phyloP scores from a whole-genome alignment of 2,888 invertebrate species.

The Conops quadrifasciatus region DNA sequence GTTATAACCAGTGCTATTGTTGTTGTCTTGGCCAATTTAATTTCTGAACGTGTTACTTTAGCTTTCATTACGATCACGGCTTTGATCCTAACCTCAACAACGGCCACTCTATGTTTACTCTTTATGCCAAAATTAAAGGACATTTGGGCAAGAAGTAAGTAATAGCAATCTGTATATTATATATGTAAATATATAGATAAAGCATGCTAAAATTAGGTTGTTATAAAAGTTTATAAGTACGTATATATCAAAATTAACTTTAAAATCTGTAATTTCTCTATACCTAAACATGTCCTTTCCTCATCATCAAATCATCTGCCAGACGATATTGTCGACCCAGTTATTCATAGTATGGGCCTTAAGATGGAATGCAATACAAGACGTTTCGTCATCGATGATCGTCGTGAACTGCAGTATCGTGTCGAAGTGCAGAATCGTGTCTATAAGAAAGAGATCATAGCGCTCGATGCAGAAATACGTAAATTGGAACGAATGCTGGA shows the following conservation, averaged over 20 bases:
- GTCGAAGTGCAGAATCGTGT: slow-evolving; percentile 92
- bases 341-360: slow-evolving; percentile 88
- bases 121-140: slow-evolving; percentile 87
- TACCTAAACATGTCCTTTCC: background rate
- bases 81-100: slow-evolving; percentile 85
- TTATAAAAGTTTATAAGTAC: background rate
- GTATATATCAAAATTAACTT: too few species aligned
- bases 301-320: background rate
- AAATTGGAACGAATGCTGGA: slow-evolving; percentile 77
- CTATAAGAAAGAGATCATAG: slow-evolving; percentile 82
- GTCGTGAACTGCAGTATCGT: slow-evolving; percentile 81
- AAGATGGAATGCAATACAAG: slow-evolving; percentile 89
- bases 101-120: slow-evolving; percentile 83
- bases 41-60: slow-evolving; percentile 81
- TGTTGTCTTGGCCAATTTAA: slow-evolving; percentile 86
- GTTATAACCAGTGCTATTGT: slow-evolving; percentile 88
- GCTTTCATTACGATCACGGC: slow-evolving; percentile 84
- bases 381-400: slow-evolving; percentile 83
- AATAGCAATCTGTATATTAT: background rate
- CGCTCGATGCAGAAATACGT: slow-evolving; percentile 80
- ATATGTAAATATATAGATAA: too few species aligned
- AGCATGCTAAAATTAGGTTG: too few species aligned
- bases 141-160: slow-evolving; percentile 73
- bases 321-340: slow-evolving; percentile 78
- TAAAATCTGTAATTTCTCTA: background rate